A percentile compares a stretch with the other conserved stretches of the same genome.
These are phyloP conservation scores for Trissolcus japonicus DNA, from an alignment of 2,888 invertebrate genomes.

Conservation along the genomic window DNA sequence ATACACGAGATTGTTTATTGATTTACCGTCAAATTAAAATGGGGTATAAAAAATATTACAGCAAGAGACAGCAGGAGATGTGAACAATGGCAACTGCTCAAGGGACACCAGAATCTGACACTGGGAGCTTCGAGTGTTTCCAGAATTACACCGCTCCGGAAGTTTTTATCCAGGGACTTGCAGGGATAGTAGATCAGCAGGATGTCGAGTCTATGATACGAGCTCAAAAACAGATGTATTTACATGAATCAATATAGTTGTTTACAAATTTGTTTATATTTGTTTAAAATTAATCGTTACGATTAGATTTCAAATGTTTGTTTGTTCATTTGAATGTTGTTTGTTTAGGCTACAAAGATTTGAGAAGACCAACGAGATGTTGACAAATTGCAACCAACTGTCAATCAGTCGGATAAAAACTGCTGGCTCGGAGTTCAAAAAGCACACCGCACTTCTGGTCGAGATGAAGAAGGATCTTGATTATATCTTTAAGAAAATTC, in stretches of 20 bases:
- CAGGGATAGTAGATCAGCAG: constrained; percentile 93
- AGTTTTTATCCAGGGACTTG: constrained; percentile 93
- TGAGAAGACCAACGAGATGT: constrained; percentile 99
- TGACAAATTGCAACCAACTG: constrained; percentile 96
- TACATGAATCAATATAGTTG: not conserved
- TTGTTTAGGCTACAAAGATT: constrained; percentile 91
- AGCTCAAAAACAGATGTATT: constrained; percentile 94
- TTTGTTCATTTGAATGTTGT: not conserved
- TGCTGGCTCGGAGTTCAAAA: constrained; percentile 92
- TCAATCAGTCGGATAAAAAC: constrained; percentile 90
- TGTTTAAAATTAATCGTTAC: not conserved
- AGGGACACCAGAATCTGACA: constrained; percentile 77
- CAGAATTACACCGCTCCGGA: constrained; percentile 94
- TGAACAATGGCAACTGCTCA: constrained; percentile 71
- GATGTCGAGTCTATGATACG: constrained; percentile 93
- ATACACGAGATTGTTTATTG: no score
- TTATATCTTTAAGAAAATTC: constrained; percentile 93
- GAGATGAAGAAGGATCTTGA: constrained; percentile 98
- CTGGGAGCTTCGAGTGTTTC: constrained; percentile 88
- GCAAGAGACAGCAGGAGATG: no score
- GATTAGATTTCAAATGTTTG: not conserved
- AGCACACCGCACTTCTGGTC: constrained; percentile 88
- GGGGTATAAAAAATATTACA: no score
- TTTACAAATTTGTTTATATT: not conserved
- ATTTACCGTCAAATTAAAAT: no score